Percentiles rank a stretch among this genome's conserved stretches.
Evolutionary conservation across 2,888 invertebrate species (phyloP).

Genomic region (Archips crataeganus): DNA sequence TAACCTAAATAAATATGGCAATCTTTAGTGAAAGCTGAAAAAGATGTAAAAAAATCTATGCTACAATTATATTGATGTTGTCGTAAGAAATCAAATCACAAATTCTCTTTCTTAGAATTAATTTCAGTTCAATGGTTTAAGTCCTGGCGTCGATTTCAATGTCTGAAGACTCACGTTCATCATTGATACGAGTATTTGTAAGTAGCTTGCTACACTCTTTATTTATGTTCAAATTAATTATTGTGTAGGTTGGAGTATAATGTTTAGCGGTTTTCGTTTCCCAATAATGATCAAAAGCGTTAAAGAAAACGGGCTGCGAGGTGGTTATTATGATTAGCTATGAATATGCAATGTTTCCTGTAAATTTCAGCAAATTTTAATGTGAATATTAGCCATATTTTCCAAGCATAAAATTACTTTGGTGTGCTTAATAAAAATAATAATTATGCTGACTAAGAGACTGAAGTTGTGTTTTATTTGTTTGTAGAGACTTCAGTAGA

Average conservation of each 20-base stretch:
- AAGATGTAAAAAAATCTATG: too few relatives aligned
- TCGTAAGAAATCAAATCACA: too few relatives aligned
- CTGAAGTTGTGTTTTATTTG: background rate
- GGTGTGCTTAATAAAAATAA: background rate
- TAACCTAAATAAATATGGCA: too few relatives aligned
- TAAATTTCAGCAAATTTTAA: conserved; percentile 26
- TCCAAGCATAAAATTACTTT: background rate
- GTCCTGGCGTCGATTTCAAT: too few relatives aligned
- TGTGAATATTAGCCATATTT: conserved; percentile 11
- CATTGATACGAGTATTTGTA: background rate
- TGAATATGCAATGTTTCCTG: conserved; percentile 34
- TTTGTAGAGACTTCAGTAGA: background rate
- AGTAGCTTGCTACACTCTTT: too few relatives aligned
- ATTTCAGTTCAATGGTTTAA: too few relatives aligned
- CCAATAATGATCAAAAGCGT: background rate
- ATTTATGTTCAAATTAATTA: too few relatives aligned
- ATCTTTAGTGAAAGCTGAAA: too few relatives aligned
- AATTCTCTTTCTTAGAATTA: too few relatives aligned
- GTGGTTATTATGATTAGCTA: conserved; percentile 28
- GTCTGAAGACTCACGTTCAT: too few relatives aligned
- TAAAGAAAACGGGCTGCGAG: background rate
- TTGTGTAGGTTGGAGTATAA: background rate
- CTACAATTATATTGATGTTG: too few relatives aligned
- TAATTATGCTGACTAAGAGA: background rate
- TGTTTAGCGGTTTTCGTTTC: background rate